Evolutionary conservation across 2,888 invertebrate species (phyloP), one percentile per base, ranked within the genome.

Genomic region (Ectobius pallidus): DNA sequence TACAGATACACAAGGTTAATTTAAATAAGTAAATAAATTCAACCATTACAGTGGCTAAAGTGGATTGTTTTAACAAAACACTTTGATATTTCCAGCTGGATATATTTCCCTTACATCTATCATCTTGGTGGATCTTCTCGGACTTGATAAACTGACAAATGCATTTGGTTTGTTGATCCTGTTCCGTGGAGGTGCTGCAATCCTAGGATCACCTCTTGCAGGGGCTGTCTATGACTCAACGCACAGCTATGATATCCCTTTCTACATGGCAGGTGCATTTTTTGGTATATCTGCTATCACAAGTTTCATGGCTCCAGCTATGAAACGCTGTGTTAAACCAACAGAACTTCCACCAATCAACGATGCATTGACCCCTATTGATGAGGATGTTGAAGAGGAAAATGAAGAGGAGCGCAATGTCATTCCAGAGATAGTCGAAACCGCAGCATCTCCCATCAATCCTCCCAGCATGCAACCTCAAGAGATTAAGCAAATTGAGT

Each of bases 101-200:
- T 99, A 96, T 85, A 97, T 99, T 80, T 97, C 98, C 11, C 86
- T 99, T 73, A 99, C 99, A 52, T 99, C 99, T 65, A 98, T 99
- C 81, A 97, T 99, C 81, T 88, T 99, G 75, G 97, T 98, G 78
- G 98, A 99, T 83, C 87, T 99, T 44, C 88, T 99, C 63, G 99
- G 99, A 1, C 86, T 99, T 81, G 97, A 98, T 81, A 94, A 94
- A 82, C 85, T 99, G 78, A 99, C 99, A 62, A 99, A 96, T 83
- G 97, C 98, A 62, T 99, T 99, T 84, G 99, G 99, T 14, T 87
- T 99, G 76, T 87, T 99, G 71, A 97, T 98, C 79, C 85, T 99
- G 78, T 96, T 97, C 87, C 91, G 99, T 81, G 99, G 99, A 65
- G 92, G 94, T 46, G 96, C 99, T 4, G 94, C 96, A 20, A 93